Evolutionary conservation across 64 coral and sea anemone genomes (phyloP).

Genomic region (Orbicella faveolata): DNA sequence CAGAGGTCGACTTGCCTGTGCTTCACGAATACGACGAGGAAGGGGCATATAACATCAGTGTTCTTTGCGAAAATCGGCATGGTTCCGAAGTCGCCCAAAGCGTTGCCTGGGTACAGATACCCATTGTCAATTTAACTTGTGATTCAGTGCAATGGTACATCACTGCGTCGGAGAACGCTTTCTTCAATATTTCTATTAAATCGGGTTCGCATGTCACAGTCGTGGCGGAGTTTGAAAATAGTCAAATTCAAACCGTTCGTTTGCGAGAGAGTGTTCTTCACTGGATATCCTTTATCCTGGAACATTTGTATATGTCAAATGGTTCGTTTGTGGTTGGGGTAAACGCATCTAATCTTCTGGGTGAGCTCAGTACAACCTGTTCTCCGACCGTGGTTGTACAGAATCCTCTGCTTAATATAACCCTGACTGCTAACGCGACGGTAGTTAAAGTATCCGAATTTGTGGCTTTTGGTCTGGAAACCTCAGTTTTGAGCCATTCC

Average conservation of each 20-base stretch:
- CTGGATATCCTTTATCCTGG: not conserved
- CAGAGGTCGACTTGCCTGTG: conserved; percentile 3
- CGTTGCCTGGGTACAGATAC: conserved; percentile 47
- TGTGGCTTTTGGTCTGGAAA: not conserved
- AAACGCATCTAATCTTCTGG: conserved; percentile 1
- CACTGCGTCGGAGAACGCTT: not conserved
- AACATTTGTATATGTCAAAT: not conserved
- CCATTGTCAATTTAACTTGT: conserved; percentile 25
- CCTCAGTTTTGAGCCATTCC: not conserved
- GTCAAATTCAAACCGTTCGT: not conserved
- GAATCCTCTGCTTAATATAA: conserved; percentile 30
- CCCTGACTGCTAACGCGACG: not conserved
- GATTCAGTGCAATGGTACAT: not conserved
- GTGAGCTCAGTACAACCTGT: not conserved
- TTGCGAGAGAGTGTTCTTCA: not conserved
- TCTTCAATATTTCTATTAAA: conserved; percentile 10
- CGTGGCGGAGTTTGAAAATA: not conserved
- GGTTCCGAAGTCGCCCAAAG: not conserved
- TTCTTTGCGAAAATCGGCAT: conserved; percentile 42
- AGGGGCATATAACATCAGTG: not conserved
- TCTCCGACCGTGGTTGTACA: conserved; percentile 3
- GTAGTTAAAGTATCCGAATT: not conserved
- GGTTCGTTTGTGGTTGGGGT: not conserved
- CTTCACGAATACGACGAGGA: conserved; percentile 29
- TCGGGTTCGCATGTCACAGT: conserved; percentile 5